These are phyloP conservation scores for Ceratina australensis DNA, from an alignment of 1,140 invertebrate species.

Conservation along the genomic window DNA sequence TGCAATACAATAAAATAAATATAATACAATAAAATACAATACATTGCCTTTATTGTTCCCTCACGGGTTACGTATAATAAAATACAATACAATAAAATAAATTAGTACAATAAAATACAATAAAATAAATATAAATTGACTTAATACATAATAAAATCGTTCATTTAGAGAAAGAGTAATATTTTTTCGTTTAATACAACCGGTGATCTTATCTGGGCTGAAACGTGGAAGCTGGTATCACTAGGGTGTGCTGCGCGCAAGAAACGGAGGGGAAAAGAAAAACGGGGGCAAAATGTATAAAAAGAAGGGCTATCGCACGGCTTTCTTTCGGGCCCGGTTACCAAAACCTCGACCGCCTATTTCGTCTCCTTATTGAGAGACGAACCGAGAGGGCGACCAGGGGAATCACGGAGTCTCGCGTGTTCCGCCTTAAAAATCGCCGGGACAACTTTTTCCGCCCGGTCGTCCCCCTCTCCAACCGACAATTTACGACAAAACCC, in stretches of 20 bases:
- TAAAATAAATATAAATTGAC: too few relatives aligned
- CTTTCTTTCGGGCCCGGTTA: constrained; percentile 14
- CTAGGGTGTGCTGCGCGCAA: constrained; percentile 15
- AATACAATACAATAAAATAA: too few relatives aligned
- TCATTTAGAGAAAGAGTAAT: too few relatives aligned
- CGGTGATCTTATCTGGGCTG: not conserved
- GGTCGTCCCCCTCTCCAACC: not conserved
- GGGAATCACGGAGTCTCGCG: constrained; percentile 17
- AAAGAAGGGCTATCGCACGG: constrained; percentile 6
- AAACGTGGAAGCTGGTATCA: not conserved
- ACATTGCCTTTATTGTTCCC: too few relatives aligned
- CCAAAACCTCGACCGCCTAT: not conserved
- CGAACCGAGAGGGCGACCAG: constrained; percentile 13
- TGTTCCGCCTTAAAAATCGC: constrained; percentile 46
- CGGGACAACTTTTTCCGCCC: constrained; percentile 58
- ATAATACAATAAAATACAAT: too few relatives aligned
- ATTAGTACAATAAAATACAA: too few relatives aligned
- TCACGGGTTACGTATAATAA: too few relatives aligned
- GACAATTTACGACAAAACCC: constrained; percentile 63
- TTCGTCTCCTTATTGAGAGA: constrained; percentile 59
- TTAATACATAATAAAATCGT: too few relatives aligned
- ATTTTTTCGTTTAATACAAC: too few relatives aligned
- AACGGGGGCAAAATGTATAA: not conserved
- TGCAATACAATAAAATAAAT: too few relatives aligned
- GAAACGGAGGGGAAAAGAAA: constrained; percentile 16